Percentiles rank a stretch among this genome's conserved stretches.
These are phyloP conservation scores for Dryadula phaetusa DNA, from an alignment of 2,888 invertebrate species.

Conservation along the genomic window DNA sequence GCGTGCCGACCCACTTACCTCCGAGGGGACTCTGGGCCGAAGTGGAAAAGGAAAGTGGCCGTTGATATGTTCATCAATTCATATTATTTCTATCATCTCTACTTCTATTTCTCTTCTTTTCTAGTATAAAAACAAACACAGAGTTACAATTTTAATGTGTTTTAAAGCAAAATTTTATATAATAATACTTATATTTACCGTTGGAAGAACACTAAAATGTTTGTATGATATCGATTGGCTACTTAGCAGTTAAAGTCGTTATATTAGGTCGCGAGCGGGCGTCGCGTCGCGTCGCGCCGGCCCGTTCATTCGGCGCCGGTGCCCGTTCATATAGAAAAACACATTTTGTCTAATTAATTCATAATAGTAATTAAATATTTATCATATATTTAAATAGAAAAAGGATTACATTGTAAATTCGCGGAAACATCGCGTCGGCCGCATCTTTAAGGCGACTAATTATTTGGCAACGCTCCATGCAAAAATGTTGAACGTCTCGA, in stretches of 20 bases:
- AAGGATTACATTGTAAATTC: neutral
- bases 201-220: neutral
- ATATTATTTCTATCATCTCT: constrained; percentile 1
- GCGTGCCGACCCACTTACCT: constrained; percentile 25
- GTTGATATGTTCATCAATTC: neutral
- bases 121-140: neutral
- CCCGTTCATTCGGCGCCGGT: neutral
- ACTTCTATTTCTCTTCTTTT: neutral
- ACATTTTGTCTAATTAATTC: constrained; percentile 16
- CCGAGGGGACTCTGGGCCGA: neutral
- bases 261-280: neutral
- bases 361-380: constrained; percentile 11
- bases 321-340: neutral
- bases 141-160: neutral
- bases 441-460: neutral
- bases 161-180: neutral
- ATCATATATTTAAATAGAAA: neutral
- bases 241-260: constrained; percentile 1
- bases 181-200: neutral
- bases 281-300: neutral
- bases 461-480: constrained; percentile 5
- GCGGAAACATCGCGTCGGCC: neutral
- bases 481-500: neutral
- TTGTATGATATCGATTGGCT: constrained; percentile 9
- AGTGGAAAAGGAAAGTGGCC: constrained; percentile 26